Conservation (phyloP, 2,113 vertebrate genomes). For the Xiphophorus couchianus region DNA sequence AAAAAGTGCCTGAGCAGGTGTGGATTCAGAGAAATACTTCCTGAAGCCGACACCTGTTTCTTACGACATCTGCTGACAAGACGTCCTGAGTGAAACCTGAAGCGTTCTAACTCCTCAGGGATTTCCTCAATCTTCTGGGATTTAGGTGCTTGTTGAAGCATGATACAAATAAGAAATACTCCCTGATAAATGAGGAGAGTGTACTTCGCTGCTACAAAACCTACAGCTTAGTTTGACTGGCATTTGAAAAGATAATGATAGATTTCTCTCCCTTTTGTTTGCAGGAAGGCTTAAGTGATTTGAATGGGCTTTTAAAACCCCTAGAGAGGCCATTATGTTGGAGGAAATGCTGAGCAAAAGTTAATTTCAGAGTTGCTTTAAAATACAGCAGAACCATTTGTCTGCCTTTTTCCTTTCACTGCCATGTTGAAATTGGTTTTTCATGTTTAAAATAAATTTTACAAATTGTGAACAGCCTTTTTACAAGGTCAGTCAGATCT, state of each 20-base stretch:
- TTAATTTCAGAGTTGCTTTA: slow-evolving; percentile 16
- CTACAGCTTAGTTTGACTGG: slow-evolving; percentile 34
- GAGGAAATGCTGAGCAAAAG: slow-evolving; percentile 43
- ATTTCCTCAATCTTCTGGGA: slow-evolving; percentile 18
- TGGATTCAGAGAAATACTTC: slow-evolving; percentile 27
- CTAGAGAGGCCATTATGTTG: slow-evolving; percentile 52
- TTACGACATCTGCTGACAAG: slow-evolving; percentile 26
- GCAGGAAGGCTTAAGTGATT: slow-evolving; percentile 43
- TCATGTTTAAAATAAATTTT: background rate
- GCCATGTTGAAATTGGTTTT: background rate
- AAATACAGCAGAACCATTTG: slow-evolving; percentile 19
- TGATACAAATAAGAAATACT: slow-evolving; percentile 1
- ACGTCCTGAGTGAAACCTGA: slow-evolving; percentile 17
- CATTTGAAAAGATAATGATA: slow-evolving; percentile 40
- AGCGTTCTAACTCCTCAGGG: slow-evolving; percentile 16
- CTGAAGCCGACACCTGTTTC: slow-evolving; percentile 25
- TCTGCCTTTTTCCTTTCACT: background rate
- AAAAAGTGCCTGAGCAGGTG: slow-evolving; percentile 18
- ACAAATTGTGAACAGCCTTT: background rate
- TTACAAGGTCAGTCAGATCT: background rate
- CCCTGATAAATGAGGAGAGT: slow-evolving; percentile 25
- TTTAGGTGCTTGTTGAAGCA: background rate
- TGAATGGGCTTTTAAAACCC: slow-evolving; percentile 41
- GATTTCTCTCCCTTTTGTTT: slow-evolving; percentile 34
- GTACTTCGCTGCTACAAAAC: slow-evolving; percentile 15